Percentiles rank a stretch among this genome's conserved stretches.
Evolutionary conservation across 2,113 vertebrate species (phyloP).

Genomic region (Caranx ignobilis): DNA sequence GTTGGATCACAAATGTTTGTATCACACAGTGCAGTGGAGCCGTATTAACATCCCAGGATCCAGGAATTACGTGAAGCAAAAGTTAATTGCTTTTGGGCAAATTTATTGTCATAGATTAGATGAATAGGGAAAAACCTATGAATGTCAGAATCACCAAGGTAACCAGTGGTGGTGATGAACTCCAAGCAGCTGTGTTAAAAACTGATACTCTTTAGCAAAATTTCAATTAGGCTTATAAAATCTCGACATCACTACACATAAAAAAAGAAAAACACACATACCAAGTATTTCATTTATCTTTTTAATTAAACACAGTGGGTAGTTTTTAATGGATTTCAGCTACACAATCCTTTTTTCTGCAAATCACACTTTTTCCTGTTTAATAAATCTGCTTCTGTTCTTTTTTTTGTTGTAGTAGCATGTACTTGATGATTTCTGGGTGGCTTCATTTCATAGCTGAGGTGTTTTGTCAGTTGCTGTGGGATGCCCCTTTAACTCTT

Average conservation of each 20-base stretch:
- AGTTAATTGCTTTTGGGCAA: not conserved
- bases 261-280: slow-evolving; percentile 2
- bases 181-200: not conserved
- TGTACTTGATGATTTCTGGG: not conserved
- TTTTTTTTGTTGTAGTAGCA: not conserved
- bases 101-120: not conserved
- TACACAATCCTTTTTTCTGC: slow-evolving; percentile 6
- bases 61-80: not conserved
- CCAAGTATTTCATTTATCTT: slow-evolving; percentile 57
- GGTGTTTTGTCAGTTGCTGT: not conserved
- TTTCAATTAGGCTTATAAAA: slow-evolving; percentile 27
- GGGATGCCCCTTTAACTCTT: not conserved
- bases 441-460: slow-evolving; percentile 10
- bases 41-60: not conserved
- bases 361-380: slow-evolving; percentile 23
- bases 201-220: not conserved
- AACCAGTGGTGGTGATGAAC: not conserved
- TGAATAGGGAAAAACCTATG: not conserved
- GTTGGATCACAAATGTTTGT: not conserved
- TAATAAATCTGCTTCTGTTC: slow-evolving; percentile 26
- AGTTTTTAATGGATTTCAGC: slow-evolving; percentile 44
- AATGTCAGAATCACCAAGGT: not conserved
- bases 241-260: not conserved
- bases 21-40: not conserved
- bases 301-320: slow-evolving; percentile 61